Conservation (phyloP, 2,888 invertebrate species). For the Antheraea yamamai region DNA sequence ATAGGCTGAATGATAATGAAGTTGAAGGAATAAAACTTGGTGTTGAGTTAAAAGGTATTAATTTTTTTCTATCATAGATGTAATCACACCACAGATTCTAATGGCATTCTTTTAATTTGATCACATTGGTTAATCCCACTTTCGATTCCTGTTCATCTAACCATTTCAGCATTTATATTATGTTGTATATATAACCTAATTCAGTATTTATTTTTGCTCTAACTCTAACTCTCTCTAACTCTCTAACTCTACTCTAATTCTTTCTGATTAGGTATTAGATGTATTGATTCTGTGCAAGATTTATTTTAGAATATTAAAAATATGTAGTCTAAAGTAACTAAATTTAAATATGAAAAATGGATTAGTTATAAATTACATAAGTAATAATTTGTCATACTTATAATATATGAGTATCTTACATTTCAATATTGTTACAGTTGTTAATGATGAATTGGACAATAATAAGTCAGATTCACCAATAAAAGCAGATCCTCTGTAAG, state of each 20-base stretch:
- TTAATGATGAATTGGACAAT: neutral
- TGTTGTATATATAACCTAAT: no score
- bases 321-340: no score
- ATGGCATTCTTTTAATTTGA: neutral
- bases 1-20: conserved; percentile 35
- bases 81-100: neutral
- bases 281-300: no score
- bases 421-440: neutral
- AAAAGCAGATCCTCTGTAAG: neutral
- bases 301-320: no score
- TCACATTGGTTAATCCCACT: neutral
- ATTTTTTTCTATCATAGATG: neutral
- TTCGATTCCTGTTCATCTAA: neutral
- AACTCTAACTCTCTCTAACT: no score
- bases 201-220: no score
- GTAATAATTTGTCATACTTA: neutral
- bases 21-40: conserved; percentile 36
- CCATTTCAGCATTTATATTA: neutral
- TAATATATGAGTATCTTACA: neutral
- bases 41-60: conserved; percentile 38
- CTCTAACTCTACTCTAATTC: no score
- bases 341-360: no score
- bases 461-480: neutral
- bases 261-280: no score
- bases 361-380: neutral